Base-by-base conservation (phyloP, 2,113 vertebrate species). In the Holacanthus passer region DNA sequence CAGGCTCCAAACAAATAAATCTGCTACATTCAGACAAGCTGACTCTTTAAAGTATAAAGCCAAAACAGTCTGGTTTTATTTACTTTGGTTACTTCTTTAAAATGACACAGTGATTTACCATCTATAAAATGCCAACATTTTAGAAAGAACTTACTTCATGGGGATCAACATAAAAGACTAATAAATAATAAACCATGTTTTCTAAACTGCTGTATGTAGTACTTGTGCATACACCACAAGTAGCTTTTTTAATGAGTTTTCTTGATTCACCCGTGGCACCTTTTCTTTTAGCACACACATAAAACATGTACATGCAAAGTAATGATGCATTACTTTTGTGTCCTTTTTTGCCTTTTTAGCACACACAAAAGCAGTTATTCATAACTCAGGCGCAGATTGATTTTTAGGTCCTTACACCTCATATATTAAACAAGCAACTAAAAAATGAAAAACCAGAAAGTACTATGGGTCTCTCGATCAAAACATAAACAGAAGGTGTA, bases 61-160 rank as follows among this genome's bases (percentile, higher is more conserved):
- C 24, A 56, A 37, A 60, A 63, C 7, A 7, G n/a, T 20, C 41
- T 78, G 24, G 29, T 48, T 45, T 43, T 13, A 24, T 53, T 53
- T 20, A n/a, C n/a, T n/a, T n/a, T n/a, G n/a, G n/a, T n/a, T n/a
- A n/a, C n/a, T 37, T 37, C 5, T 37, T 37, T 37, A 37, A 45
- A 56, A n/a, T 12, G 20, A 17, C 29, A 22, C 24, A 35, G 9
- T 64, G 19, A 56, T 58, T 56, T 6, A 39, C 9, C 2, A n/a
- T 24, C 35, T 70, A 79, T 13, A 39, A 79, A 79, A 19, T 11
- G 58, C 20, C 22, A 74, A 52, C 16, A 39, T 19, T 3, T 48
- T n/a, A n/a, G n/a, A n/a, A n/a, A n/a, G n/a, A n/a, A n/a, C n/a
- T n/a, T n/a, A n/a, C n/a, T n/a, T n/a, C n/a, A n/a, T n/a, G n/a